Evolutionary conservation across 2,113 vertebrate species (phyloP), one percentile per base, ranked within the genome.

Genomic region (Ctenomys sociabilis): DNA sequence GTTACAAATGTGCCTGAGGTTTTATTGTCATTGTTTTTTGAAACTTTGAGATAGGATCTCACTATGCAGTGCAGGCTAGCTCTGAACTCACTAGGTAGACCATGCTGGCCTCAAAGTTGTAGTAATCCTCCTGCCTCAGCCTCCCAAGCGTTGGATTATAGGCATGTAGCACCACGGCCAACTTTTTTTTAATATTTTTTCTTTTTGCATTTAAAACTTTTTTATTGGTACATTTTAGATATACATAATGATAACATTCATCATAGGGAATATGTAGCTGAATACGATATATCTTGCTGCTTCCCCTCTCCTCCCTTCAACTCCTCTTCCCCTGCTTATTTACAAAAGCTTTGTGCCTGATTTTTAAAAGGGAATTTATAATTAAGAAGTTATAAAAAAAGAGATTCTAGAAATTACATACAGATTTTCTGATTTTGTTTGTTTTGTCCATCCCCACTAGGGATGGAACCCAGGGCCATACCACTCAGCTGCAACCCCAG

Each of bases 351-450:
- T 75, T 75, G 28, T 37, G 17, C n/a, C 5, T 72, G 12, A 32
- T 66, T 72, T 88, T 82, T 43, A 68, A 91, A 89, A 75, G 40
- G 49, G 4, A 95, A 84, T 70, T 88, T 19, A 64, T 43, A 70
- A 84, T 57, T 63, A 93, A 85, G 82, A 94, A 17, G 26, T 81
- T 57, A 64, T 4, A 57, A 57, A 37, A 88, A 82, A 92, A 37
- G 4, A 66, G 40, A 84, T 52, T 90, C 54, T 43, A 49, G 93
- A 82, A 85, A 82, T 64, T 64, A 43, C 2, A 59, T 11, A 88
- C 0, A 49, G 8, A 5, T 40, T 73, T 73, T 40, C 11, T 43
- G 43, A 5, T 28, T 45, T 28, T 77, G 12, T 12, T 28, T 77
- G 26, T 26, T 78, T 24, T 21, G 22, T 77, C 13, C n/a, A n/a